Conservation (phyloP, 2,888 invertebrate genomes). For the Leptopilina syphax region DNA sequence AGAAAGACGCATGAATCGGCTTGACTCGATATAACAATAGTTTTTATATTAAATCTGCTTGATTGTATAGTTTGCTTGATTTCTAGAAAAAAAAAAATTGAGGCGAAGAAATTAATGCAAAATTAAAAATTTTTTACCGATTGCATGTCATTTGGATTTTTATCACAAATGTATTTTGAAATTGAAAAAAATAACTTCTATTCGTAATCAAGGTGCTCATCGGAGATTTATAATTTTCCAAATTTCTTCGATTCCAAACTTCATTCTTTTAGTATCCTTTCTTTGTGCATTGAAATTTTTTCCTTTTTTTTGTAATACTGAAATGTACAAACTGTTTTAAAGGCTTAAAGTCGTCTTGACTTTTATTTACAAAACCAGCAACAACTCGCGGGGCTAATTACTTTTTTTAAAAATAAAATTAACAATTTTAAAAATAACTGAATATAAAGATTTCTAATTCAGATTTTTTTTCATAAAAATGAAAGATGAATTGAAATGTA, state of each 20-base stretch:
- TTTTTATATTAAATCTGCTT: constrained; percentile 1
- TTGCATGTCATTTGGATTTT: not conserved
- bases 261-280: not conserved
- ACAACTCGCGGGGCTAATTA: too few relatives aligned
- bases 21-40: constrained; percentile 29
- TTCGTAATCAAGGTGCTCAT: not conserved
- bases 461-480: too few relatives aligned
- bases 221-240: not conserved
- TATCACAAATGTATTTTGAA: not conserved
- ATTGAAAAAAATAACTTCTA: not conserved
- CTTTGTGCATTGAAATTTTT: too few relatives aligned
- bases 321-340: not conserved
- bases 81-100: not conserved
- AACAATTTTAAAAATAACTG: too few relatives aligned
- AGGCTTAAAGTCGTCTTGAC: too few relatives aligned
- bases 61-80: not conserved
- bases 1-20: not conserved
- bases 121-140: not conserved
- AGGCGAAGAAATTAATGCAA: not conserved
- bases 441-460: too few relatives aligned
- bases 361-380: not conserved
- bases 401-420: not conserved
- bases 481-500: too few relatives aligned
- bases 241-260: not conserved
- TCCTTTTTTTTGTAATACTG: not conserved